phyloP scores from a whole-genome alignment of 2,113 vertebrate species.

The Meriones unguiculatus region DNA sequence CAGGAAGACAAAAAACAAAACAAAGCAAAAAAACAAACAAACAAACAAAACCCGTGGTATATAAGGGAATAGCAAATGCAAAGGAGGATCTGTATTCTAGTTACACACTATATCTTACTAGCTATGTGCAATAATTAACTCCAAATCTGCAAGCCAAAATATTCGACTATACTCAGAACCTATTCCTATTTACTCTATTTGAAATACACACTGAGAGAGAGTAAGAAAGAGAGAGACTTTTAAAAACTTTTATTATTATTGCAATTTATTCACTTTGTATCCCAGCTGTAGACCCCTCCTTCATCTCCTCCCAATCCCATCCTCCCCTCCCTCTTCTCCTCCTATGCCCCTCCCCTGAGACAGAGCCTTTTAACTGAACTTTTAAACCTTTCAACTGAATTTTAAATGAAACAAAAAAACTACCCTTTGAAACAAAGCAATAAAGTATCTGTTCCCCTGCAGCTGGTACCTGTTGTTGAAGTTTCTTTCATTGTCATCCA shows the following conservation, averaged over 20 bases:
- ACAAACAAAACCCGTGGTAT: not conserved
- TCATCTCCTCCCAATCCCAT: too few species aligned
- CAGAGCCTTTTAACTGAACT: not conserved
- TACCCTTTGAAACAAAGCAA: not conserved
- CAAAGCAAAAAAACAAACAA: not conserved
- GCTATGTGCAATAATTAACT: not conserved
- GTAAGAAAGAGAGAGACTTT: not conserved
- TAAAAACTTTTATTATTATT: not conserved
- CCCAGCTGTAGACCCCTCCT: too few species aligned
- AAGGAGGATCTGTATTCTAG: not conserved
- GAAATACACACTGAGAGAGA: not conserved
- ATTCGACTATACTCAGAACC: not conserved
- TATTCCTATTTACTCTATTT: not conserved
- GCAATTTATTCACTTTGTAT: too few species aligned
- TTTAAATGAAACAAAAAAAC: slow-evolving; percentile 37
- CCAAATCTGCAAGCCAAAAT: not conserved
- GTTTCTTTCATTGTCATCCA: not conserved
- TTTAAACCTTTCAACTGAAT: not conserved
- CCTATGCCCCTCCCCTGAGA: too few species aligned
- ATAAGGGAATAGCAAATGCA: not conserved
- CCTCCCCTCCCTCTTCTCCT: too few species aligned
- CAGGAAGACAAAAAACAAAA: not conserved
- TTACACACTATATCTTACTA: not conserved
- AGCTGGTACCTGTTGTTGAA: slow-evolving; percentile 83
- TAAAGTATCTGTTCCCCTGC: not conserved